Evolutionary conservation across 2,113 vertebrate species (phyloP), one percentile per base, ranked within the genome.

Genomic region (Cynocephalus volans): DNA sequence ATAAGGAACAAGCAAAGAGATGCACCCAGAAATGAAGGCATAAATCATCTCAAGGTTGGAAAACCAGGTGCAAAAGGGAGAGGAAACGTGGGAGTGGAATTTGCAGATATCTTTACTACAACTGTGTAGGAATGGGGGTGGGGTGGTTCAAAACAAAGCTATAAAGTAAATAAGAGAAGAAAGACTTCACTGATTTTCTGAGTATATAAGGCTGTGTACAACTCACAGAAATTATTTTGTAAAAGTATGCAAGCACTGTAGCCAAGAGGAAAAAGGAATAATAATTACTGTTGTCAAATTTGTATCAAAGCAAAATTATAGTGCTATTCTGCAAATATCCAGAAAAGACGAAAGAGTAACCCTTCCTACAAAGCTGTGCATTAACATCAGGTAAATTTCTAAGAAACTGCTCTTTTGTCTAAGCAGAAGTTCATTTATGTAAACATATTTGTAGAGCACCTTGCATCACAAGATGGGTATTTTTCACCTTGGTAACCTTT

Each of bases 291-390:
- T 17, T 81, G 84, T 41, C 92, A 86, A 67, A 50, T 58, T 60
- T 72, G 12, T 41, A 72, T 65, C 80, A 77, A 76, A 96, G 60
- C 3, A 79, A 94, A 96, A 83, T 83, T 86, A 82, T 60, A 73
- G 64, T n/a, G 45, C 1, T 5, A 88, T 89, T 81, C 77, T 72
- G 77, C 58, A 91, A 94, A 76, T 6, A 90, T 45, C 33, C 70
- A 75, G 69, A 58, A 95, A 88, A 60, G 56, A 56, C 24, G 70
- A 65, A 85, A 65, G 19, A 19, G 31, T 56, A 73, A 31, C 54
- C 58, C 26, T 90, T 65, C 79, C 83, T 72, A 50, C 58, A 58
- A 65, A 84, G 19, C 48, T 41, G 65, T 75, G 56, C n/a, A 67
- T 52, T 60, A 81, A 58, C 41, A 91, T 23, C 28, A 48, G 69